A percentile compares a stretch with the other conserved stretches of the same genome.
phyloP scores from a whole-genome alignment of 2,797 vertebrate species.

The Molossus alvarezi region DNA sequence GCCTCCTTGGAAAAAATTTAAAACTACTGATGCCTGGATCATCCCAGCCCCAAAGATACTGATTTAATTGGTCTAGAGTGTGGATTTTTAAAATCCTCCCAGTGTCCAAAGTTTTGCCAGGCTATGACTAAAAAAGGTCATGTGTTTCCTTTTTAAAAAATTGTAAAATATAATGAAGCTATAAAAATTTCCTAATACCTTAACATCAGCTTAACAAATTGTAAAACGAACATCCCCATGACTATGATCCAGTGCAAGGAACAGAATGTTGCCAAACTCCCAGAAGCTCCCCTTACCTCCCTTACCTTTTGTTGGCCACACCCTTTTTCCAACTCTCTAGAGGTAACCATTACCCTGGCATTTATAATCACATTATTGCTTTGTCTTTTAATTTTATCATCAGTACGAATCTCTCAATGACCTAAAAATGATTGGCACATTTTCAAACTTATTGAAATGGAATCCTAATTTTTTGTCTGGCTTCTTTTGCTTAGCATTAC shows the following conservation, averaged over 20 bases:
- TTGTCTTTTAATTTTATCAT: conserved; percentile 17
- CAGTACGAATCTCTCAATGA: not conserved
- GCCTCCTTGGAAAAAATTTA: not conserved
- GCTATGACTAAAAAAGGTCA: not conserved
- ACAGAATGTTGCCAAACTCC: not conserved
- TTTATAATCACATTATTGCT: not conserved
- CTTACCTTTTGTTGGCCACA: not conserved
- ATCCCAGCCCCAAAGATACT: not conserved
- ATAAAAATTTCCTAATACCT: not conserved
- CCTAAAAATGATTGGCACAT: not conserved
- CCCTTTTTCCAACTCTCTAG: not conserved
- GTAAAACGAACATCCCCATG: not conserved
- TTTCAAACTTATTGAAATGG: conserved; percentile 22
- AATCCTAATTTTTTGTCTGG: not conserved
- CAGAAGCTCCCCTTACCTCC: not conserved
- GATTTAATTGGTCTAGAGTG: not conserved
- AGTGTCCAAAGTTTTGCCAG: not conserved
- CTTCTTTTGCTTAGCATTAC: conserved; percentile 16
- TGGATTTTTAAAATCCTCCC: not conserved
- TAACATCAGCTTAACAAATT: not conserved
- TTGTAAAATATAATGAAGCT: conserved; percentile 20
- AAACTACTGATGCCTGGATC: not conserved
- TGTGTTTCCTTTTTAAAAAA: not conserved
- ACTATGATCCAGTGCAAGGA: not conserved
- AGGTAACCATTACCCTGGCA: not conserved